Conservation (phyloP, 2,113 vertebrate genomes). For the Meleagris gallopavo region DNA sequence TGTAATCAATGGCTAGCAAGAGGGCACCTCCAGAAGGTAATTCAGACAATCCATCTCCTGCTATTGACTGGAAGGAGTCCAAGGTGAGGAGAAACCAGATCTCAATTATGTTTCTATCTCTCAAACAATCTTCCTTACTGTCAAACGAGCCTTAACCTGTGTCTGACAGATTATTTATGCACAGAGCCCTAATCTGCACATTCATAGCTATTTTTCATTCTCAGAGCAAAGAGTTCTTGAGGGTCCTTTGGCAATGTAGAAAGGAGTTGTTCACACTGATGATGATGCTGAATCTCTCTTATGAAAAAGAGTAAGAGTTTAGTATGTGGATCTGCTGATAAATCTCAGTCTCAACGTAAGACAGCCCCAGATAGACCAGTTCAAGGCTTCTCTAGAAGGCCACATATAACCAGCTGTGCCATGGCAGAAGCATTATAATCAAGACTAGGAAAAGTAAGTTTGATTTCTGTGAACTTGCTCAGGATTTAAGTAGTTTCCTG, state of each 20-base stretch:
- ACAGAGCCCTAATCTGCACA: not conserved
- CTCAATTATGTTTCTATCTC: not conserved
- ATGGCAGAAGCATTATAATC: not conserved
- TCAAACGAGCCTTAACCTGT: not conserved
- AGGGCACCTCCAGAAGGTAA: not conserved
- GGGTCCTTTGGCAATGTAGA: not conserved
- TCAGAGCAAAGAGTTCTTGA: not conserved
- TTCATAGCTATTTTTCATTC: not conserved
- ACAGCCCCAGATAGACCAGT: not conserved
- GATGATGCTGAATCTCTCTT: not conserved
- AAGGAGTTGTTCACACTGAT: not conserved
- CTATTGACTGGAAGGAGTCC: not conserved
- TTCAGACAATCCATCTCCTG: not conserved
- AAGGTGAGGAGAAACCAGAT: not conserved
- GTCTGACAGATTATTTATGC: not conserved
- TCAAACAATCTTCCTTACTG: not conserved
- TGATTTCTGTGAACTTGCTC: not conserved
- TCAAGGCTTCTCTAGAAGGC: not conserved
- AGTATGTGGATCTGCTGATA: not conserved
- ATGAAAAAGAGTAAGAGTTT: not conserved
- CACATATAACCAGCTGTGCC: not conserved
- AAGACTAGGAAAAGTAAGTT: not conserved
- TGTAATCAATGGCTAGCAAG: not conserved
- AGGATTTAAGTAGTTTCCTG: not conserved
- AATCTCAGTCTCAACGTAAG: not conserved